A percentile compares a stretch with the other conserved stretches of the same genome.
Conservation (phyloP, 2,113 vertebrate species). For the Antechinus flavipes region DNA sequence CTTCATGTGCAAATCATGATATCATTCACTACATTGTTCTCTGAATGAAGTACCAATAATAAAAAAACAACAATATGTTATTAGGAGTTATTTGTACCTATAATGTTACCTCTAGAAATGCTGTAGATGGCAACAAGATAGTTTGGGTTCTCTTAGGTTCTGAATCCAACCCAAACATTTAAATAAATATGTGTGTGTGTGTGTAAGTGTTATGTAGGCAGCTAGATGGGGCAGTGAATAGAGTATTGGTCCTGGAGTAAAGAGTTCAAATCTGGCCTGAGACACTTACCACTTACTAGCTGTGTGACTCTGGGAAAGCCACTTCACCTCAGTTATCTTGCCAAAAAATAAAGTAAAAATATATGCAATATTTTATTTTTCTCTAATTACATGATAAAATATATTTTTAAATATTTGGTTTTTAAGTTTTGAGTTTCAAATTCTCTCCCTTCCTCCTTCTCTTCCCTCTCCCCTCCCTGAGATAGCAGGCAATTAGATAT, state of each 20-base stretch:
- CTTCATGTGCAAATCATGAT: neutral
- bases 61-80: neutral
- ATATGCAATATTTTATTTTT: neutral
- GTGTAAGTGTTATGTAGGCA: too few species aligned
- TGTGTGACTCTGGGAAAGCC: too few species aligned
- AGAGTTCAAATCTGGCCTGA: too few species aligned
- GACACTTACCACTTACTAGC: too few species aligned
- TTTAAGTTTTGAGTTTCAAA: neutral
- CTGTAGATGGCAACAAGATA: neutral
- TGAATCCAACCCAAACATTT: neutral
- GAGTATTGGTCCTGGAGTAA: too few species aligned
- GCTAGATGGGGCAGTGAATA: too few species aligned
- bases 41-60: neutral
- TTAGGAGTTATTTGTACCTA: too few species aligned
- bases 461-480: neutral
- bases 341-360: too few species aligned
- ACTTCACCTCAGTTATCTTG: too few species aligned
- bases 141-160: neutral
- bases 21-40: neutral
- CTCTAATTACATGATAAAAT: neutral
- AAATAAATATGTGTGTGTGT: too few species aligned
- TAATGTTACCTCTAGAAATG: neutral
- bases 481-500: neutral
- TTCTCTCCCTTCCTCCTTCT: neutral
- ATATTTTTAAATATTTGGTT: neutral